These are phyloP conservation scores for Salvelinus sp. DNA, from an alignment of 2,113 vertebrate genomes.

Conservation along the genomic window DNA sequence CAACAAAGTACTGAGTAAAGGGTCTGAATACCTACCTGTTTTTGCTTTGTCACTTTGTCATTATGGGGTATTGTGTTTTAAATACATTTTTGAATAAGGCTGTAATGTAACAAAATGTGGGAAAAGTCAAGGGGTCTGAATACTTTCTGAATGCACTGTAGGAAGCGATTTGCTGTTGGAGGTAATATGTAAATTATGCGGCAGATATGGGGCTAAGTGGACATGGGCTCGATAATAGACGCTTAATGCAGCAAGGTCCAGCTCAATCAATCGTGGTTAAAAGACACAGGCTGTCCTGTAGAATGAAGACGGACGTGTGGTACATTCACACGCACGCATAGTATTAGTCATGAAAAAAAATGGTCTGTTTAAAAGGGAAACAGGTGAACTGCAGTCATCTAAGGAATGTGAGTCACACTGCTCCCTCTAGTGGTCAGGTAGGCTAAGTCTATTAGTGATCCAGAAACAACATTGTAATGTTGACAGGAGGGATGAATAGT, in stretches of 20 bases:
- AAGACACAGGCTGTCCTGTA: background rate
- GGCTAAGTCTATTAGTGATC: background rate
- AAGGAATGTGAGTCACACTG: background rate
- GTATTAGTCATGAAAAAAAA: too few relatives aligned
- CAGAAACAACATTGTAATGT: background rate
- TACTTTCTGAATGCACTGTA: too few relatives aligned
- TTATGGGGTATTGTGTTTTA: too few relatives aligned
- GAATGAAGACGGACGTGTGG: background rate
- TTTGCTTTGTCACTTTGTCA: too few relatives aligned
- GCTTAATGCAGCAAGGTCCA: slow-evolving; percentile 22
- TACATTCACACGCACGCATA: background rate
- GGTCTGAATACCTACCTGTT: too few relatives aligned
- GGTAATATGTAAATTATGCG: background rate
- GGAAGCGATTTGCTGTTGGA: slow-evolving; percentile 13
- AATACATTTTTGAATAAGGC: too few relatives aligned
- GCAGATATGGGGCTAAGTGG: slow-evolving; percentile 11
- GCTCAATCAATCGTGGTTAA: slow-evolving; percentile 18
- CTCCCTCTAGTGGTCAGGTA: background rate
- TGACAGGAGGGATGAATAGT: background rate
- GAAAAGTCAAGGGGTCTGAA: too few relatives aligned
- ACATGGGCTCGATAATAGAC: slow-evolving; percentile 28
- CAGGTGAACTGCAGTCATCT: background rate
- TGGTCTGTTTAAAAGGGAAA: background rate
- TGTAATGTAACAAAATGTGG: too few relatives aligned
- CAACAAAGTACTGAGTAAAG: too few relatives aligned